Evolutionary conservation across 2,113 vertebrate species (phyloP), one percentile per base, ranked within the genome.

Genomic region (Epinephelus fuscoguttatus): DNA sequence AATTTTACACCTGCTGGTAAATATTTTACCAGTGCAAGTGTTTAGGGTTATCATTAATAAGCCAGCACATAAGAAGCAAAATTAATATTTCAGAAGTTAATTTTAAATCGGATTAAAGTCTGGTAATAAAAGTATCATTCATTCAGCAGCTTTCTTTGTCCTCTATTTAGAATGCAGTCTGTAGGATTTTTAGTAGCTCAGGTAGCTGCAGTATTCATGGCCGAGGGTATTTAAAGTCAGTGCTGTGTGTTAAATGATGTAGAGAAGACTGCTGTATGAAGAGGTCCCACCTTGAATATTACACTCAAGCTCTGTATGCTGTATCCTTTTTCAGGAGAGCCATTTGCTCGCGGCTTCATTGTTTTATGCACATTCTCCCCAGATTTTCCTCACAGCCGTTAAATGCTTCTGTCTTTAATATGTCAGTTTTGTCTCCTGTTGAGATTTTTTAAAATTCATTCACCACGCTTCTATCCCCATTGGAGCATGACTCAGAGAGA

Each of bases 371-470:
- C 60, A 60, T 80, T 76, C 47, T 82, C 74, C 55, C 40, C 66
- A 53, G 78, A 84, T 78, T 88, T 70, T 66, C 70, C 73, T 50
- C 76, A 53, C 49, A 11, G 30, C 61, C 52, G 52, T 82, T 71
- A 56, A 82, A 77, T 59, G 47, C 19, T 78, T 70, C 62, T 45
- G 57, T 82, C 61, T 81, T 87, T 86, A 88, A 85, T 82, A 79
- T 74, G 75, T 83, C 53, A 33, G 78, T 89, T 85, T 79, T 84
- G 79, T 77, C 76, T 91, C 68, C 68, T 75, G 53, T 80, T 72
- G 23, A 70, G 68, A 45, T 76, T 84, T 90, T 86, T 87, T 27
- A 13, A 75, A 87, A 84, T 90, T 81, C 63, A 85, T 88, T 84
- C 88, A 80, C 82, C 81, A 87, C 67, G 23, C 71, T 83, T 70